Evolutionary conservation across 2,888 invertebrate genomes (phyloP).

Genomic region (Aleiodes leptofemur): DNA sequence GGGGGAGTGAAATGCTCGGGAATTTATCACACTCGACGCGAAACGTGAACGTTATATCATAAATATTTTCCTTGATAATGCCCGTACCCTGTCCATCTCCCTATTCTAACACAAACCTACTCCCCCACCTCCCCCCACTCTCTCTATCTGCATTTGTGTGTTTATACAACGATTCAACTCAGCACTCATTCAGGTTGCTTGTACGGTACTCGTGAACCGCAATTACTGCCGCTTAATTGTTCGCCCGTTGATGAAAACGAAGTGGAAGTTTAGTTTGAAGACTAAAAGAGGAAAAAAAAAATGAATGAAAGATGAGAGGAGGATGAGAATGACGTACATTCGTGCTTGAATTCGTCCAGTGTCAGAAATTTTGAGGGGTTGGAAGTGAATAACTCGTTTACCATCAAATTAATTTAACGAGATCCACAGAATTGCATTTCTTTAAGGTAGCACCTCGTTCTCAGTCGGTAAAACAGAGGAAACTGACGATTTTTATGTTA

Average conservation of each 20-base stretch:
- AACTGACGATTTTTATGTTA: no score
- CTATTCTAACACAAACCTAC: background rate
- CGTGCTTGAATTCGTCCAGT: no score
- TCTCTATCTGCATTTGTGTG: conserved; percentile 36
- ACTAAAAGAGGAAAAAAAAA: background rate
- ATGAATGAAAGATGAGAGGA: conserved; percentile 7
- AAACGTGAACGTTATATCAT: conserved; percentile 53
- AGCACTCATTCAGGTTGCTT: conserved; percentile 21
- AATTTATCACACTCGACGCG: conserved; percentile 56
- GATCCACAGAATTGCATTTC: no score
- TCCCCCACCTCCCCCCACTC: background rate
- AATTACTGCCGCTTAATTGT: conserved; percentile 41
- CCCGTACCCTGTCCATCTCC: conserved; percentile 27
- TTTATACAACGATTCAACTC: conserved; percentile 49
- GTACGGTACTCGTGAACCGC: conserved; percentile 29
- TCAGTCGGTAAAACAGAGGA: no score
- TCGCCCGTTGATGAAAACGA: conserved; percentile 37
- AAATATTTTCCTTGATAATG: conserved; percentile 57
- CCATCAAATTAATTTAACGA: no score
- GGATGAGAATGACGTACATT: no score
- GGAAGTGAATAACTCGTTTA: no score
- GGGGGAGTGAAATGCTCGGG: conserved; percentile 47
- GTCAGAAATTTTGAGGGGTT: no score
- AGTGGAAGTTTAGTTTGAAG: conserved; percentile 30
- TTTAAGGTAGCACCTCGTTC: no score